These are phyloP conservation scores for Sphaerophoria rueppellii DNA, from an alignment of 2,888 invertebrate genomes.

Conservation along the genomic window DNA sequence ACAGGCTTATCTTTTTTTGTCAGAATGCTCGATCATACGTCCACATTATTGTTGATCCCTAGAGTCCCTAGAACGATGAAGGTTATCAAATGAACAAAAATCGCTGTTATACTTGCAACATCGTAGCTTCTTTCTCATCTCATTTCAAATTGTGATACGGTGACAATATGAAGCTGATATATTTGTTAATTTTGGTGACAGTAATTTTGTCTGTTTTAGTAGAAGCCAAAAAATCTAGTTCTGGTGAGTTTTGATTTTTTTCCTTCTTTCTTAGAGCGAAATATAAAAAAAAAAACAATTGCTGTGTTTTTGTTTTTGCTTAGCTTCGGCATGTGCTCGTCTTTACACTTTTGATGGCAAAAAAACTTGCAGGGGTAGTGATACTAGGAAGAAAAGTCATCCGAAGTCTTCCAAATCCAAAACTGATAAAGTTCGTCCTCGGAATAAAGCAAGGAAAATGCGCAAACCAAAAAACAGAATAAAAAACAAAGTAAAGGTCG, in stretches of 20 bases:
- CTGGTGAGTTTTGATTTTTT: slow-evolving; percentile 1
- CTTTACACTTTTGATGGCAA: background rate
- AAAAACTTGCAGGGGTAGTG: background rate
- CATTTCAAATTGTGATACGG: background rate
- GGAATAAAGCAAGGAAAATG: background rate
- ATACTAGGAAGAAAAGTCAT: background rate
- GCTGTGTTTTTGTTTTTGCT: background rate
- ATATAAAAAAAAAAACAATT: too few species aligned
- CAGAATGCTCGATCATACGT: background rate
- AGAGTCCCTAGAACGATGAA: background rate
- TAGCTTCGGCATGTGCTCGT: background rate
- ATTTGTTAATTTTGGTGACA: slow-evolving; percentile 5
- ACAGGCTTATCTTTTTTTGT: background rate
- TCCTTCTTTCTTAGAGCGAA: too few species aligned
- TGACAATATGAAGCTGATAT: slow-evolving; percentile 13
- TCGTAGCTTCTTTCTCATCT: background rate
- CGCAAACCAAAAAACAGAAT: background rate
- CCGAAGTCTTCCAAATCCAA: too few species aligned
- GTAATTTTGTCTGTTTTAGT: background rate
- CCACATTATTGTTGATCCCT: slow-evolving; percentile 1
- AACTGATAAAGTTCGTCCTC: background rate
- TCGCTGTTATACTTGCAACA: background rate
- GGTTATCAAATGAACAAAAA: slow-evolving; percentile 13
- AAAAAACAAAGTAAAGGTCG: background rate
- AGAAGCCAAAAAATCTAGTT: slow-evolving; percentile 19